These are phyloP conservation scores for Hypomecis punctinalis DNA, from an alignment of 2,888 invertebrate species.

Conservation along the genomic window DNA sequence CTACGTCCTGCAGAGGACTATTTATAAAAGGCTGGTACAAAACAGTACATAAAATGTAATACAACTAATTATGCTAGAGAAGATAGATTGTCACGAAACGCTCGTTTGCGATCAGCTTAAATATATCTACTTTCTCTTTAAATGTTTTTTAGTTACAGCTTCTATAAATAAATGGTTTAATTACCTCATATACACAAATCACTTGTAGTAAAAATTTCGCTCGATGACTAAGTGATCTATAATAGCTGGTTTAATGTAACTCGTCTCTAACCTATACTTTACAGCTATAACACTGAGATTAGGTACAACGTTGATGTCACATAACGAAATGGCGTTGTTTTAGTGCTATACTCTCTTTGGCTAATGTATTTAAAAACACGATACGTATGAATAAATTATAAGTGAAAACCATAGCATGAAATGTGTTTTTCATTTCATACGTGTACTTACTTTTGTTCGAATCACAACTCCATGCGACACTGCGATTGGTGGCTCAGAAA, in stretches of 20 bases:
- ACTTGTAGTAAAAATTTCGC: neutral
- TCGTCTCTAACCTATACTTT: conserved; percentile 27
- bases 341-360: conserved; percentile 14
- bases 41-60: too few species aligned
- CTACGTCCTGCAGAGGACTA: too few species aligned
- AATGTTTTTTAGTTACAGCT: too few species aligned
- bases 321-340: conserved; percentile 36
- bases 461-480: conserved; percentile 10
- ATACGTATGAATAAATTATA: conserved; percentile 46
- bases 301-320: conserved; percentile 31
- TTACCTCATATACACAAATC: neutral
- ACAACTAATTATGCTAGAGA: too few species aligned
- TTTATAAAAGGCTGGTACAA: too few species aligned
- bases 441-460: conserved; percentile 24
- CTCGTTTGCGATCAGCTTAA: too few species aligned
- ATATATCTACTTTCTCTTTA: too few species aligned
- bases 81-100: too few species aligned
- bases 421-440: conserved; percentile 29
- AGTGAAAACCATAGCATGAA: conserved; percentile 32
- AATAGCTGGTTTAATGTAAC: conserved; percentile 1
- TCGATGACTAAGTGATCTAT: conserved; percentile 1
- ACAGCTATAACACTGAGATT: conserved; percentile 32
- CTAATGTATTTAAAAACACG: conserved; percentile 33
- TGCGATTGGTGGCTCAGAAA: conserved; percentile 23
- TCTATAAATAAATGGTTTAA: neutral